Evolutionary conservation across 2,888 invertebrate genomes (phyloP), one percentile per base, ranked within the genome.

Genomic region (Oegoconia quadripuncta): DNA sequence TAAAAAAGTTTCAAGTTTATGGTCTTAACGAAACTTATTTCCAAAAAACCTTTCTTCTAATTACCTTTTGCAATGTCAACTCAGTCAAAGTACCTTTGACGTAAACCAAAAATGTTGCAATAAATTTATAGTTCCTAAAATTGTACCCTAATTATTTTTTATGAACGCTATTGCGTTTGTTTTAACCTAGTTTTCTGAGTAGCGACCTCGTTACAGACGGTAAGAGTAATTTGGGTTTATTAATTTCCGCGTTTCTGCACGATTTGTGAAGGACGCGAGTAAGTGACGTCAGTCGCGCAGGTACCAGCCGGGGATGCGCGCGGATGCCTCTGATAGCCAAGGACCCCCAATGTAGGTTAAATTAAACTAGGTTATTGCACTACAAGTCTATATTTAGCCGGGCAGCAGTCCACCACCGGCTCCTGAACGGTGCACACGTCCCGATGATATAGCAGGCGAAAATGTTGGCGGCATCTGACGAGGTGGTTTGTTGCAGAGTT

Each of bases 351-450:
- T 79, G 80, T 88, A 81, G 86, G 87, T 86, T 83, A 84, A 69
- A 73, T 67, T 73, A 80, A 87, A 87, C 69, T 88, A 75, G 88
- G 88, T 88, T 87, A 88, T 80, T 87, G 87, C 86, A 87, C 84
- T 80, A 66, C 59, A 52, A 55, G 59, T 63, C 61, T 73, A 70
- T 65, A 74, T 71, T 77, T 69, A 73, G 65, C 57, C 55, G 54
- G n/a, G n/a, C n/a, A 52, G 53, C 75, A 84, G 80, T 83, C 67
- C 59, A 64, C 60, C 48, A 57, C 52, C 46, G 56, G 55, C 63
- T 58, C 52, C 53, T 55, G 65, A 56, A 50, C 61, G 26, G 70
- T 52, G 48, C 55, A 65, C 64, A 73, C 75, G 75, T 68, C 50
- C 52, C 41, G 43, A 57, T 65, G 56, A 55, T 41, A 50, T 48